phyloP scores from a whole-genome alignment of 2,888 invertebrate genomes.

The Parnassius glacialis region DNA sequence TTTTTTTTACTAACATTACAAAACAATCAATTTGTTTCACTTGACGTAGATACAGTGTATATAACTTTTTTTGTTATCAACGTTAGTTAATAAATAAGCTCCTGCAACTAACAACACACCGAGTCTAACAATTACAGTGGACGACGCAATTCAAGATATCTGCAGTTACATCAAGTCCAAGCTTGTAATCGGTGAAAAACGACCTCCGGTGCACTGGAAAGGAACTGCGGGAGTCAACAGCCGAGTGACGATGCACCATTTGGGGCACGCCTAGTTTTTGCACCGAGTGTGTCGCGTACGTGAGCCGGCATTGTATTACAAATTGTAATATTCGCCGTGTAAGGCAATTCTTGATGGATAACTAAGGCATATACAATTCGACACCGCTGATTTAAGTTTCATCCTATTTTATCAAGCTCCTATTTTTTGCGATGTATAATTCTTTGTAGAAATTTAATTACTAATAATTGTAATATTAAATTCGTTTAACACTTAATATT shows the following conservation, averaged over 20 bases:
- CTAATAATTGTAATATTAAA: no score
- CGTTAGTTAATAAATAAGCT: conserved; percentile 16
- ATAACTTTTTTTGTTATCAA: conserved; percentile 11
- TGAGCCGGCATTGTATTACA: conserved; percentile 64
- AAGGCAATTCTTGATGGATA: conserved; percentile 33
- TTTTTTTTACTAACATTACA: neutral
- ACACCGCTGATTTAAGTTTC: conserved; percentile 16
- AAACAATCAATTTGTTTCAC: conserved; percentile 14
- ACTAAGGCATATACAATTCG: conserved; percentile 31
- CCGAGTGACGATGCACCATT: conserved; percentile 41
- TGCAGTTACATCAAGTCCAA: conserved; percentile 26
- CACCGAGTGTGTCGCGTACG: conserved; percentile 26
- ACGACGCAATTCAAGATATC: conserved; percentile 25
- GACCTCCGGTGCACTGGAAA: conserved; percentile 26
- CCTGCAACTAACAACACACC: conserved; percentile 9
- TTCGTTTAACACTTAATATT: no score
- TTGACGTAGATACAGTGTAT: neutral
- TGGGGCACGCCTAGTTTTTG: conserved; percentile 60
- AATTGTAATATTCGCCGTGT: conserved; percentile 64
- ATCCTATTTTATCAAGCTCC: no score
- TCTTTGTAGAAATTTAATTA: neutral
- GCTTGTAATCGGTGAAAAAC: conserved; percentile 29
- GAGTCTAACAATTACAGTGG: conserved; percentile 30
- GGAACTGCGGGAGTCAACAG: conserved; percentile 36
- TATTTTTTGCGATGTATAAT: neutral